phyloP scores from a whole-genome alignment of 2,797 vertebrate species.

The Pangasius larnaudii region DNA sequence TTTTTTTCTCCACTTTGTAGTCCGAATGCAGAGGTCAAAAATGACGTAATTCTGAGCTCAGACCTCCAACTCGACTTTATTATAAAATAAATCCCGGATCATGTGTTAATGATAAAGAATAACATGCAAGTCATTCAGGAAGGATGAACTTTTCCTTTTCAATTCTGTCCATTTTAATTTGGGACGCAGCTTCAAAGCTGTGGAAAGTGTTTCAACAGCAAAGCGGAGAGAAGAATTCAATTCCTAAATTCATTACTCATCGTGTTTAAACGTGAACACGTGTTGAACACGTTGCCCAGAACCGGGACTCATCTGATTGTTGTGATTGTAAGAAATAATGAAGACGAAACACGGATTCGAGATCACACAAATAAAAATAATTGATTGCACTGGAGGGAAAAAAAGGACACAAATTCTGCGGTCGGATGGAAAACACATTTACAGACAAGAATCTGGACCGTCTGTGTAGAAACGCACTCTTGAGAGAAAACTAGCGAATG shows the following conservation, averaged over 20 bases:
- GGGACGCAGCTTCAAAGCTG: background rate
- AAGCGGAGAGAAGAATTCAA: background rate
- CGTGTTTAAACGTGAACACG: slow-evolving; percentile 37
- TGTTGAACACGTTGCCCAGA: slow-evolving; percentile 19
- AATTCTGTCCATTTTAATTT: background rate
- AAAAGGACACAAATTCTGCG: slow-evolving; percentile 41
- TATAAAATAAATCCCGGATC: background rate
- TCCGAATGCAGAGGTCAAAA: background rate
- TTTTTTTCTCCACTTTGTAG: background rate
- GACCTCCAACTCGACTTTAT: too few species aligned
- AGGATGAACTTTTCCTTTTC: background rate
- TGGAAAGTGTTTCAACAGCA: background rate
- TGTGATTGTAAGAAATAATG: slow-evolving; percentile 18
- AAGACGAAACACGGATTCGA: slow-evolving; percentile 34
- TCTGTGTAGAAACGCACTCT: slow-evolving; percentile 21
- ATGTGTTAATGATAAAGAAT: background rate
- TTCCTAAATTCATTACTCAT: slow-evolving; percentile 18
- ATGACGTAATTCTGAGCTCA: background rate
- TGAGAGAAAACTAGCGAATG: background rate
- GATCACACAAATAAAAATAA: slow-evolving; percentile 50
- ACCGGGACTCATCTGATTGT: slow-evolving; percentile 7
- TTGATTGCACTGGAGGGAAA: slow-evolving; percentile 39
- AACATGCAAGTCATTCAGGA: background rate
- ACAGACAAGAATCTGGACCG: slow-evolving; percentile 33
- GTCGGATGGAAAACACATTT: slow-evolving; percentile 45